Evolutionary conservation across 1,140 invertebrate genomes (phyloP), one percentile per base, ranked within the genome.

Genomic region (Dendrolimus kikuchii): DNA sequence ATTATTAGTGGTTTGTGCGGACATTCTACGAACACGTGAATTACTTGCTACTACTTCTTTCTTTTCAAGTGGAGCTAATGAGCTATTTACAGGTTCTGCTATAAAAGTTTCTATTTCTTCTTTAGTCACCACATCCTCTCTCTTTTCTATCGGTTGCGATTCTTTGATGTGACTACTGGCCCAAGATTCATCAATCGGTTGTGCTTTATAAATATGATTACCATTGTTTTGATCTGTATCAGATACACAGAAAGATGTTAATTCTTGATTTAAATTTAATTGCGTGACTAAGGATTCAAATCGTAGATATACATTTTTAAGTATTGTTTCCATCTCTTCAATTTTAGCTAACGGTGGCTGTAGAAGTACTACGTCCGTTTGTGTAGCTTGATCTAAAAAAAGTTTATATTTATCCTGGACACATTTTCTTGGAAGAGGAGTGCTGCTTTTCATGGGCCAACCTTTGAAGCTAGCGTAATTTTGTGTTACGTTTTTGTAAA

Each of bases 1-100:
- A 8, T 53, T 59, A 51, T 73, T 74, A 10, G 76, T 79, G 0
- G 74, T 75, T 38, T 80, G 72, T 4, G 77, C 72, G 0, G 77
- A 80, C 6, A 66, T 71, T 56, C 74, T 62, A 10, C 74, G 62
- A 6, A 77, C 69, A 23, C 61, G 60, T 1, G 72, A 9, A 6
- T 47, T 53, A 36, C 64, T 67, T 5, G 56, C 50, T 39, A 53
- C 50, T 37, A 42, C 47, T 38, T 23, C 42, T 6, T 40, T 52
- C 42, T 9, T 7, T 43, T 55, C 54, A 38, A 6, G 5, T 53
- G 38, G 43, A 7, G 48, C 37, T 5, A 38, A 38, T 5, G 40
- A 50, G n/a, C 38, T 42, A 37, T 55, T 53, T 4, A 48, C 2
- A 39, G 38, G 36, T 36, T 55, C 36, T 5, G 10, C 38, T 39